Conservation (phyloP, 2,797 vertebrate species). For the Gastrophryne carolinensis region DNA sequence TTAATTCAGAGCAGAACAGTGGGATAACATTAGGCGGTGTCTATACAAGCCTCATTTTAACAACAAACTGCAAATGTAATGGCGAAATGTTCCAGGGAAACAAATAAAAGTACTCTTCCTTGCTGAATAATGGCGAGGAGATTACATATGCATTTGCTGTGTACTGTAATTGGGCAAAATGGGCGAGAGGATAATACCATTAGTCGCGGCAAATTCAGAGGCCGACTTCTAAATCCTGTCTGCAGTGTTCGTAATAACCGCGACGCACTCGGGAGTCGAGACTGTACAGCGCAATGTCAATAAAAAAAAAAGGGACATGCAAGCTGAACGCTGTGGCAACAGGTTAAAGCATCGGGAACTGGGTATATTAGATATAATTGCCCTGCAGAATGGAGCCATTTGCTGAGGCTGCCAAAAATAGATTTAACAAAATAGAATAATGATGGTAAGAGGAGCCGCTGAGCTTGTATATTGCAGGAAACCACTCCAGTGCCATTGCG, state of each 20-base stretch:
- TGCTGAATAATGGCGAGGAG: background rate
- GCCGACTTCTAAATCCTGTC: background rate
- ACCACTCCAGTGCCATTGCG: too few species aligned
- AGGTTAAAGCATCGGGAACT: background rate
- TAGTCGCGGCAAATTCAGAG: conserved; percentile 5
- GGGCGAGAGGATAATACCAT: conserved; percentile 3
- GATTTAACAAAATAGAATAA: too few species aligned
- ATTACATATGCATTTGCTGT: background rate
- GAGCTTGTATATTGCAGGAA: too few species aligned
- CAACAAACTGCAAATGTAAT: background rate
- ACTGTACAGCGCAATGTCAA: background rate
- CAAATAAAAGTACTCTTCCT: conserved; percentile 21
- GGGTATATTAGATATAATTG: background rate
- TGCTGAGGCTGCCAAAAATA: background rate
- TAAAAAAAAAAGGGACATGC: background rate
- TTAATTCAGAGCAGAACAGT: background rate
- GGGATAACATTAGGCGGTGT: background rate
- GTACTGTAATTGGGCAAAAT: conserved; percentile 22
- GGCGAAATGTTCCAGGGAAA: conserved; percentile 14
- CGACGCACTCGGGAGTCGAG: background rate
- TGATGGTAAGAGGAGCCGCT: too few species aligned
- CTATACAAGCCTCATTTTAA: conserved; percentile 8
- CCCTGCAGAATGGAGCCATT: background rate
- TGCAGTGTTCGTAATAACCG: background rate
- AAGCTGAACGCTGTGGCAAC: background rate